Conservation (phyloP, 2,797 vertebrate species). For the Micrastur ruficollis region DNA sequence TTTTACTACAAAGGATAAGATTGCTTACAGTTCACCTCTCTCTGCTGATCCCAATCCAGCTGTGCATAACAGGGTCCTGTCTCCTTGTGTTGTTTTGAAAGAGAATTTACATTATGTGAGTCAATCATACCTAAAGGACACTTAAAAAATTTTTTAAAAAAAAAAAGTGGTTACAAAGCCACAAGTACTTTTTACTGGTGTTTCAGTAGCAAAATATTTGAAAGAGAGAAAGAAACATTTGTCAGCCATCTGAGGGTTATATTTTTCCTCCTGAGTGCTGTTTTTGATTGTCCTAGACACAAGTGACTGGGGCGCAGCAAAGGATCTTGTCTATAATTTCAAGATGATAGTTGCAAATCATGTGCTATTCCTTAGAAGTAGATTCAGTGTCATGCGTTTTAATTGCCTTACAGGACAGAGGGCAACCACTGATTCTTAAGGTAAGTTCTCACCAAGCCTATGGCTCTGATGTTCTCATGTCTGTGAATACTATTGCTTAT, state of each 20-base stretch:
- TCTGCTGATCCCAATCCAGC: neutral
- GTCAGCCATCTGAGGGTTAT: neutral
- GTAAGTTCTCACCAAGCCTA: fast-evolving
- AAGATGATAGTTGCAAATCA: neutral
- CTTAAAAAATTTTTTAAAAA: neutral
- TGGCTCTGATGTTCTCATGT: neutral
- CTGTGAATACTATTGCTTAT: neutral
- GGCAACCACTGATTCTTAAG: neutral
- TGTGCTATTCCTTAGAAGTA: neutral
- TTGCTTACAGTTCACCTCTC: neutral
- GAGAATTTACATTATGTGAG: neutral
- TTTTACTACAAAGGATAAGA: neutral
- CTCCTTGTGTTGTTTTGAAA: neutral
- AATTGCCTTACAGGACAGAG: neutral
- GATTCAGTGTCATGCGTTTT: neutral
- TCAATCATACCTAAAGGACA: neutral
- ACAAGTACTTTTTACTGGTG: neutral
- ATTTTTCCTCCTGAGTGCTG: neutral
- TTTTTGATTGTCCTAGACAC: neutral
- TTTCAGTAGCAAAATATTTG: neutral
- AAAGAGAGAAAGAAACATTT: neutral
- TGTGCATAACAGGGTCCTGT: neutral
- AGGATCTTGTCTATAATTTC: neutral
- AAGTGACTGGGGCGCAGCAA: neutral
- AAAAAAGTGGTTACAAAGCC: neutral